phyloP scores from a whole-genome alignment of 2,113 vertebrate species.

The Colistium nudipinnis region DNA sequence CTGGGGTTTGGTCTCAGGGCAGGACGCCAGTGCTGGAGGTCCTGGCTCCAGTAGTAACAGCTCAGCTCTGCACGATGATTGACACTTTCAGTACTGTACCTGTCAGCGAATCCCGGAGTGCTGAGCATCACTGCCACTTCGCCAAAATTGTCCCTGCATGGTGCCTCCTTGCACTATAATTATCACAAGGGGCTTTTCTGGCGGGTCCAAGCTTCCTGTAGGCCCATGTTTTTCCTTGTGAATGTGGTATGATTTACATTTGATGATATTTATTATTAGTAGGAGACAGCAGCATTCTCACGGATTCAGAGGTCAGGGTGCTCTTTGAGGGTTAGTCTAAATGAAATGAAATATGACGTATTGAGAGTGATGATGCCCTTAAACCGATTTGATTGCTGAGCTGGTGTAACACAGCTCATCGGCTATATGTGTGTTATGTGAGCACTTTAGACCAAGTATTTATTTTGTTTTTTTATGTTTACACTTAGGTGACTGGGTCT shows the following conservation, averaged over 20 bases:
- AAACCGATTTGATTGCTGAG: not conserved
- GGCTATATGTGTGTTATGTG: not conserved
- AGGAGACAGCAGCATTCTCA: slow-evolving; percentile 5
- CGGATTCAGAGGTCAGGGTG: slow-evolving; percentile 16
- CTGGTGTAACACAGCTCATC: not conserved
- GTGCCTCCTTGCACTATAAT: slow-evolving; percentile 67
- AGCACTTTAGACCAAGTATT: not conserved
- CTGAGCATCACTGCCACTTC: slow-evolving; percentile 67
- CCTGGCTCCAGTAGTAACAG: slow-evolving; percentile 60
- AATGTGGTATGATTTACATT: slow-evolving; percentile 59
- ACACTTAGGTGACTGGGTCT: not conserved
- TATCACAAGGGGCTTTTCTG: slow-evolving; percentile 66
- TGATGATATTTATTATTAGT: slow-evolving; percentile 49
- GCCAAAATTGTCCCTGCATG: slow-evolving; percentile 80
- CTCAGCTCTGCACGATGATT: slow-evolving; percentile 67
- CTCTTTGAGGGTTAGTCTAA: not conserved
- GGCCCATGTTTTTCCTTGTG: slow-evolving; percentile 64
- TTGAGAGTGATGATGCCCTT: not conserved
- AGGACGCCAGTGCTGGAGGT: slow-evolving; percentile 37
- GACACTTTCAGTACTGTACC: slow-evolving; percentile 75
- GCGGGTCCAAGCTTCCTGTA: slow-evolving; percentile 33
- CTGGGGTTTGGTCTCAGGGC: slow-evolving; percentile 27
- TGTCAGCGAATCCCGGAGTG: slow-evolving; percentile 77
- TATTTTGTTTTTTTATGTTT: not conserved
- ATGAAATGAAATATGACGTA: slow-evolving; percentile 18